phyloP scores from a whole-genome alignment of 2,113 vertebrate genomes.

The Agapornis roseicollis region DNA sequence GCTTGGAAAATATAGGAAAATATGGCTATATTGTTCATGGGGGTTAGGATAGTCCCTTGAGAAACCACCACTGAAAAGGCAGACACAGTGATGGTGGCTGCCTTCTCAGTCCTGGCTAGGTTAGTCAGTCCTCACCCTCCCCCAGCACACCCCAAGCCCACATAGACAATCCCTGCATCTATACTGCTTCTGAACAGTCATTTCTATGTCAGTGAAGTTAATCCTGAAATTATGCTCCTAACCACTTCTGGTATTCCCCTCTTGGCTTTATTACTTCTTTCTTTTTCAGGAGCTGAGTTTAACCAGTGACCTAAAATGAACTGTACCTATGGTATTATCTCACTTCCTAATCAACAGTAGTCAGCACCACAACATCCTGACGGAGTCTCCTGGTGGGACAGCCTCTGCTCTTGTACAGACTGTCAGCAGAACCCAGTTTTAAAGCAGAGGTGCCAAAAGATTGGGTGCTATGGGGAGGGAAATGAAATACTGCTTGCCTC shows the following conservation, averaged over 20 bases:
- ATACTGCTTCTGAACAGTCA: background rate
- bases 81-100: background rate
- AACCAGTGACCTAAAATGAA: constrained; percentile 45
- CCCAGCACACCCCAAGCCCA: background rate
- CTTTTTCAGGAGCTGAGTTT: background rate
- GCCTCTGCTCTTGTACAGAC: background rate
- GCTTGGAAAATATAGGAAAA: background rate
- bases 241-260: background rate
- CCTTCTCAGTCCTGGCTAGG: background rate
- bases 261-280: background rate
- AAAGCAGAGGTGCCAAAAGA: background rate
- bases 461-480: background rate
- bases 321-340: constrained; percentile 19
- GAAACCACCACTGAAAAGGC: background rate
- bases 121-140: background rate
- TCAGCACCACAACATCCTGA: background rate
- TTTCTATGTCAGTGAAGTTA: background rate
- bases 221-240: background rate
- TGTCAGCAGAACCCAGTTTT: constrained; percentile 4
- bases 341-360: constrained; percentile 50
- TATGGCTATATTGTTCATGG: background rate
- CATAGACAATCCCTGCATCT: background rate
- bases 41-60: background rate
- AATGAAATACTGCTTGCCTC: constrained; percentile 51
- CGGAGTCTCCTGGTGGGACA: constrained; percentile 33